Evolutionary conservation across 2,113 vertebrate genomes (phyloP), one percentile per base, ranked within the genome.

Genomic region (Colistium nudipinnis): DNA sequence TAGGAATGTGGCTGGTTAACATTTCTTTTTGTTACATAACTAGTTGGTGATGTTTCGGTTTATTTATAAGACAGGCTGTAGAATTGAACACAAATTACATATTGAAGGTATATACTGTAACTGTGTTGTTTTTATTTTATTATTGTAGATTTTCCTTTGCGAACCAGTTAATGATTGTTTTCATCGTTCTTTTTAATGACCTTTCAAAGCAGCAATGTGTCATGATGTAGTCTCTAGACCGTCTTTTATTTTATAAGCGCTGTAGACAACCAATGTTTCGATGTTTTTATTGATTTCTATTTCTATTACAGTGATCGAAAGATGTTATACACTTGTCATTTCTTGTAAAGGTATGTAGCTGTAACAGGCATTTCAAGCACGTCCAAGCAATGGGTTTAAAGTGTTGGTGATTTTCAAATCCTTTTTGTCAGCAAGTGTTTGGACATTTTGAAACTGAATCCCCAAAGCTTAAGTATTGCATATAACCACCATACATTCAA

Each of bases 71-170:
- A 61, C 51, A 72, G 31, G 5, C 24, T 64, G 41, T 62, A 45
- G 53, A 53, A n/a, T 39, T 6, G 9, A 63, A 39, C 16, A 45
- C 17, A 41, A 3, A 47, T 24, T 16, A 33, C 22, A 43, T 33
- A 17, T 6, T 20, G 38, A 28, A 22, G 13, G 25, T 33, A 63
- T n/a, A 35, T 0, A 7, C 48, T 20, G 56, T 2, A 28, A 17
- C 20, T 17, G 24, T 54, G 36, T 41, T n/a, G n/a, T n/a, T n/a
- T n/a, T n/a, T n/a, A n/a, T n/a, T n/a, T 13, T 33, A 25, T 74
- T n/a, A 70, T 51, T 62, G 45, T 74, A 44, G 35, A 49, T 30
- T n/a, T n/a, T 47, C 1, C 14, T 53, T n/a, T 60, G 4, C n/a
- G n/a, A n/a, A 49, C 1, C 4, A 25, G 35, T 65, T 17, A 30